These are phyloP conservation scores for Choloepus hoffmanni DNA, from an alignment of 2,113 vertebrate genomes.

Conservation along the genomic window DNA sequence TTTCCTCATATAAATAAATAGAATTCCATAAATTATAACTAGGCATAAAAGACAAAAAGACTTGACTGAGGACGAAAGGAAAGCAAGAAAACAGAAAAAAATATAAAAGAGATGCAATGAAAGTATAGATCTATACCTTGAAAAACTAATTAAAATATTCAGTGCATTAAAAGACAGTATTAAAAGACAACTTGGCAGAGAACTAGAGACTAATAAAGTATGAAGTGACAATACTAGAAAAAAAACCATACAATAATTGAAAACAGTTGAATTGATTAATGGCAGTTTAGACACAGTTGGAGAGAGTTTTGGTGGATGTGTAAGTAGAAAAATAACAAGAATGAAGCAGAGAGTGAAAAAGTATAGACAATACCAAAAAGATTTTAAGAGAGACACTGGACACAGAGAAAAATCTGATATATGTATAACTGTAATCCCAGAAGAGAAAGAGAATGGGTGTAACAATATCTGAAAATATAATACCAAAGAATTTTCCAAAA, in stretches of 20 bases:
- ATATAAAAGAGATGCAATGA: not conserved
- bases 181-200: not conserved
- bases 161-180: not conserved
- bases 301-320: not conserved
- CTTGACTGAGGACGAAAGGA: not conserved
- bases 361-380: not conserved
- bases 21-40: not conserved
- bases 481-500: not conserved
- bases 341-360: not conserved
- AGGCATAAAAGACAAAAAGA: not conserved
- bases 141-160: not conserved
- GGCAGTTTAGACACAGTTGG: not conserved
- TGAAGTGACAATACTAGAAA: conserved; percentile 12
- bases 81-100: not conserved
- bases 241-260: not conserved
- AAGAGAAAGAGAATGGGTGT: not conserved
- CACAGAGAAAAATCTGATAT: not conserved
- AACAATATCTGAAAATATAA: not conserved
- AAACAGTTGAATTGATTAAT: not conserved
- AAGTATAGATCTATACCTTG: not conserved
- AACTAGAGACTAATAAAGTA: not conserved
- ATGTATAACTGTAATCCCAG: not conserved
- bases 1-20: not conserved
- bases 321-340: not conserved
- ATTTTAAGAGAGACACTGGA: not conserved